Percentiles rank a stretch among this genome's conserved stretches.
Conservation (phyloP, 2,888 invertebrate species). For the Stramonita haemastoma region DNA sequence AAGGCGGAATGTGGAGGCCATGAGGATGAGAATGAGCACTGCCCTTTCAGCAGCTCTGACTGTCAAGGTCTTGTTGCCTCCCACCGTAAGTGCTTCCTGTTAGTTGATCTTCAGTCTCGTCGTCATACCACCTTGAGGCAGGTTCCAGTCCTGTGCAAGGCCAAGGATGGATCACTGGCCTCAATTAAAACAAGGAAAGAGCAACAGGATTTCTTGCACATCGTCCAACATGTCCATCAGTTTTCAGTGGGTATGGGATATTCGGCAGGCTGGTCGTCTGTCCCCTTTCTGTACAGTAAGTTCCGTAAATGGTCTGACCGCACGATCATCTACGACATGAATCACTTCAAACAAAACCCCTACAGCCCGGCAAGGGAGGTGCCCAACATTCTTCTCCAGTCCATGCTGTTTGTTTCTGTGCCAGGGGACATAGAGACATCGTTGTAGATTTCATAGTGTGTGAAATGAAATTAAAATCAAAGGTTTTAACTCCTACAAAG, state of each 20-base stretch:
- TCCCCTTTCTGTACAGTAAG: neutral
- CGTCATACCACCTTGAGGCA: neutral
- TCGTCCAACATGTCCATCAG: neutral
- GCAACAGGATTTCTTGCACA: neutral
- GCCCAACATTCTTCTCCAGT: neutral
- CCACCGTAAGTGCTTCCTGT: neutral
- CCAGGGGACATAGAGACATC: neutral
- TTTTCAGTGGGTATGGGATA: neutral
- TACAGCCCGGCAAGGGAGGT: neutral
- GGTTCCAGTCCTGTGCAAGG: neutral
- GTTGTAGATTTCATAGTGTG: neutral
- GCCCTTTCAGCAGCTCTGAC: constrained; percentile 1
- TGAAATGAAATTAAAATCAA: neutral
- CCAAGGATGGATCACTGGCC: neutral
- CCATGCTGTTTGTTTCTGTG: neutral
- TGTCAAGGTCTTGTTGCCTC: constrained; percentile 5
- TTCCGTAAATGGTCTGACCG: neutral
- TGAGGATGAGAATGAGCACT: neutral
- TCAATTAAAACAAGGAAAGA: constrained; percentile 7
- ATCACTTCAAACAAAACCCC: neutral
- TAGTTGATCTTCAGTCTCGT: neutral
- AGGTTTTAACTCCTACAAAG: neutral
- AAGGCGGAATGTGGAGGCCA: neutral
- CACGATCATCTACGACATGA: neutral
- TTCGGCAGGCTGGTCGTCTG: neutral